Evolutionary conservation across 2,888 invertebrate genomes (phyloP).

Genomic region (Hoplodrina ambigua): DNA sequence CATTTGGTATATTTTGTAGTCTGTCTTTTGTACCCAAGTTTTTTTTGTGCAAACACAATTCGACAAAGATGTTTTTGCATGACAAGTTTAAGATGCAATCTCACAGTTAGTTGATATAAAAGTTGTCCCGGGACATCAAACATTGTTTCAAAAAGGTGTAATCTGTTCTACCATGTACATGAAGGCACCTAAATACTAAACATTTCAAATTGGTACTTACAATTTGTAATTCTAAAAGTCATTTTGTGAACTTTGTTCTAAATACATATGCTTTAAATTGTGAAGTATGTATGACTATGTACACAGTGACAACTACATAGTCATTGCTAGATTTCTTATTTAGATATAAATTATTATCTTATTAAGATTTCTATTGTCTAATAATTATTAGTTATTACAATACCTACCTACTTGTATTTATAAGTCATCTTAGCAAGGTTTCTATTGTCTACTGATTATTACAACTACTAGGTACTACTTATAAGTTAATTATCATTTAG

Average conservation of each 20-base stretch:
- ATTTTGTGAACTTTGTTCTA: constrained; percentile 20
- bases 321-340: neutral
- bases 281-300: neutral
- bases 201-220: neutral
- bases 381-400: too few relatives aligned
- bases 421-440: neutral
- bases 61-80: too few relatives aligned
- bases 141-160: neutral
- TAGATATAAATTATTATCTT: neutral
- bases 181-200: neutral
- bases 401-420: too few relatives aligned
- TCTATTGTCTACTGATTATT: neutral
- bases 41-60: too few relatives aligned
- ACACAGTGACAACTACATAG: neutral
- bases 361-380: neutral
- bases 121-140: neutral
- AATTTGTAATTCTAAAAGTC: constrained; percentile 1
- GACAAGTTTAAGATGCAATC: neutral
- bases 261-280: constrained; percentile 15
- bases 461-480: too few relatives aligned
- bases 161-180: neutral
- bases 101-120: too few relatives aligned
- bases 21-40: too few relatives aligned
- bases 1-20: too few relatives aligned
- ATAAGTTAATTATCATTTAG: too few relatives aligned